Evolutionary conservation across 2,113 vertebrate species (phyloP).

Genomic region (Phalacrocorax pelagicus): DNA sequence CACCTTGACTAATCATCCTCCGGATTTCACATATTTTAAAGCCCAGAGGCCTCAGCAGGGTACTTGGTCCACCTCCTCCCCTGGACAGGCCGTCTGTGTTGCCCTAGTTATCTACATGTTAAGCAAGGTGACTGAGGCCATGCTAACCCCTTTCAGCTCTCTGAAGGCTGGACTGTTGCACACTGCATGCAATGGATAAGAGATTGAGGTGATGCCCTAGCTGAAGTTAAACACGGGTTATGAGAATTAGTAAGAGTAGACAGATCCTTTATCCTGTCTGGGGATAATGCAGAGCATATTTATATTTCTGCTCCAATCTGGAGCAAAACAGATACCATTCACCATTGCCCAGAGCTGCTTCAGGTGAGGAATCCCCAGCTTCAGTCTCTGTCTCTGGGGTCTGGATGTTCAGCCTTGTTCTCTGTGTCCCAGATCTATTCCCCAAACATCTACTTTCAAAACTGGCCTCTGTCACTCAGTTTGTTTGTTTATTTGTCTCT

Average conservation of each 20-base stretch:
- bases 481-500: constrained; percentile 10
- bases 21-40: not conserved
- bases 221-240: not conserved
- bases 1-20: no score
- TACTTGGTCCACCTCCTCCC: not conserved
- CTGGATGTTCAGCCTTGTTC: not conserved
- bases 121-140: not conserved
- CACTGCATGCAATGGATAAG: rapidly evolving
- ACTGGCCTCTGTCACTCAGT: not conserved
- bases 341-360: not conserved
- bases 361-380: not conserved
- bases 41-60: not conserved
- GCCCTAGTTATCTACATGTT: rapidly evolving
- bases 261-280: not conserved
- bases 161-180: not conserved
- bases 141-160: not conserved
- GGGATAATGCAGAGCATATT: not conserved
- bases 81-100: not conserved
- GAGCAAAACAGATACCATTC: not conserved
- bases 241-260: not conserved
- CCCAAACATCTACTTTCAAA: rapidly evolving
- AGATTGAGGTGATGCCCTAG: not conserved
- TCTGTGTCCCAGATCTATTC: not conserved
- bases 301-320: not conserved
- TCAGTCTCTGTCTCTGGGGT: not conserved